Conservation (phyloP, 2,888 invertebrate genomes). For the Heterodera filipjevi region DNA sequence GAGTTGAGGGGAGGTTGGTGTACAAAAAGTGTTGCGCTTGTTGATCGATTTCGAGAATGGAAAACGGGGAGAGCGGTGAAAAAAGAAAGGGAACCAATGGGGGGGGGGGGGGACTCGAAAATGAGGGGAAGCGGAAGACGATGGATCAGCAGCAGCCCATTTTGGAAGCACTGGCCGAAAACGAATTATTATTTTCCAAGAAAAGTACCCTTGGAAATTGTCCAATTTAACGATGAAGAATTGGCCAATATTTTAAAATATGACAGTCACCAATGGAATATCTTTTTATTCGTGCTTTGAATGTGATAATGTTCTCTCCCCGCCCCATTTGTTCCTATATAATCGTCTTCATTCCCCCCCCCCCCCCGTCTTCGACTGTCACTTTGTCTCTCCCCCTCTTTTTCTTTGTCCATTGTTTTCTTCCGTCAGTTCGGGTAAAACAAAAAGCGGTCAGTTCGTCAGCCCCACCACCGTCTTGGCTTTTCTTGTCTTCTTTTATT, state of each 20-base stretch:
- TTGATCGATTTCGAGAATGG: background rate
- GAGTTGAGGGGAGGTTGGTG: background rate
- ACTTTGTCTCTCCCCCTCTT: background rate
- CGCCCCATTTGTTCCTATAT: background rate
- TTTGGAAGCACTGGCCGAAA: background rate
- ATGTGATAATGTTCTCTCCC: too few relatives aligned
- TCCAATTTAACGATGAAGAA: too few relatives aligned
- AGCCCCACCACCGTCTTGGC: background rate
- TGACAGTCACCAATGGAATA: too few relatives aligned
- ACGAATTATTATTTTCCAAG: too few relatives aligned
- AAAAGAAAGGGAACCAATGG: background rate
- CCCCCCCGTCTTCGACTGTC: too few relatives aligned
- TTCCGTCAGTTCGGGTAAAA: constrained; percentile 12
- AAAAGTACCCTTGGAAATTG: too few relatives aligned
- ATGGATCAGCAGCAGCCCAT: background rate
- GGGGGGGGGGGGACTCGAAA: background rate
- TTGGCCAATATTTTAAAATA: too few relatives aligned
- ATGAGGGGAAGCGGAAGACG: background rate
- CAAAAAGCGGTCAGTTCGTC: background rate
- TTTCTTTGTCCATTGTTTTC: constrained; percentile 1
- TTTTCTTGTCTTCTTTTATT: background rate
- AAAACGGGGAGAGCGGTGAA: background rate
- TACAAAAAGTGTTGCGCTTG: constrained; percentile 11
- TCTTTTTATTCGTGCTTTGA: too few relatives aligned
- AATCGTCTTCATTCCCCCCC: background rate